These are phyloP conservation scores for Drosophila azteca DNA, from an alignment of 1,140 invertebrate species.

Conservation along the genomic window DNA sequence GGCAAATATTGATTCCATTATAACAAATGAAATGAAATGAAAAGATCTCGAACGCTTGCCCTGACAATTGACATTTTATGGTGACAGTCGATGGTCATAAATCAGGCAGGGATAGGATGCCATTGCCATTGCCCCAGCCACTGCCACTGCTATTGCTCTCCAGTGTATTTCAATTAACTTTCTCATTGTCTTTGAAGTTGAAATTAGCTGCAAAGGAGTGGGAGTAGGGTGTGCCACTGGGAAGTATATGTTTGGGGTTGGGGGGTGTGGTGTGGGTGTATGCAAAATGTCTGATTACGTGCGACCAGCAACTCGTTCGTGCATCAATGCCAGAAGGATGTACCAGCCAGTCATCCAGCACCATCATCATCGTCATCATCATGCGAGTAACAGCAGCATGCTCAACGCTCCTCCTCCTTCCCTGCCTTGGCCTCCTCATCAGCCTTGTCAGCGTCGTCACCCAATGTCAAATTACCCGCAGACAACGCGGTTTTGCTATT, in stretches of 20 bases:
- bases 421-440: constrained; percentile 3
- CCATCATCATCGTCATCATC: constrained; percentile 9
- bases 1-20: constrained; percentile 72
- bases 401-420: constrained; percentile 7
- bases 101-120: constrained; percentile 13
- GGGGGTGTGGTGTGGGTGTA: constrained; percentile 4
- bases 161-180: constrained; percentile 54
- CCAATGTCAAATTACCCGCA: constrained; percentile 68
- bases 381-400: background rate
- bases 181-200: constrained; percentile 40
- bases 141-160: background rate
- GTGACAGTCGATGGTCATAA: constrained; percentile 30
- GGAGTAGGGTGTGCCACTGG: background rate
- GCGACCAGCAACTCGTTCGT: constrained; percentile 60
- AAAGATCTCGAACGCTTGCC: constrained; percentile 38
- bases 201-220: constrained; percentile 42
- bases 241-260: background rate
- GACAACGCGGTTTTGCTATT: constrained; percentile 62
- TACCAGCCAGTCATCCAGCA: background rate
- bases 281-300: constrained; percentile 65
- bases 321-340: constrained; percentile 44
- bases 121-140: no score
- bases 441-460: constrained; percentile 10
- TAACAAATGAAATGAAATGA: constrained; percentile 67
- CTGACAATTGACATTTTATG: constrained; percentile 23